These are phyloP conservation scores for Pionites leucogaster DNA, from an alignment of 2,113 vertebrate species.

Conservation along the genomic window DNA sequence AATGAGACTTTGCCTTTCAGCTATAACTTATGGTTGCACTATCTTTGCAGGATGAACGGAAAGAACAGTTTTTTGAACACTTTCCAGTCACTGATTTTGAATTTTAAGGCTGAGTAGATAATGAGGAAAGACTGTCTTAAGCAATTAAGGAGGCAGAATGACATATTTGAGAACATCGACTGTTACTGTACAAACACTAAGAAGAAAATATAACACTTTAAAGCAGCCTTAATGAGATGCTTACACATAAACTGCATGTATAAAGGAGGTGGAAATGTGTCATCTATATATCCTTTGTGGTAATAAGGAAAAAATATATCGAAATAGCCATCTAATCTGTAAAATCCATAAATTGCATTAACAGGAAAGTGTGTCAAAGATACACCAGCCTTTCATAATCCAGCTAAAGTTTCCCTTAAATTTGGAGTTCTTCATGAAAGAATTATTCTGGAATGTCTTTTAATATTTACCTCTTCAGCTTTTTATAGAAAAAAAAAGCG, in stretches of 20 bases:
- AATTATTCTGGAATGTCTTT: neutral
- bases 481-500: neutral
- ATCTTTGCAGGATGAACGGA: neutral
- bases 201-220: neutral
- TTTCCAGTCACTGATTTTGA: slow-evolving; percentile 24
- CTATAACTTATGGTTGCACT: neutral
- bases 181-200: neutral
- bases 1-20: slow-evolving; percentile 29
- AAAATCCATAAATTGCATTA: neutral
- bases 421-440: neutral
- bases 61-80: neutral
- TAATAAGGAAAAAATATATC: neutral
- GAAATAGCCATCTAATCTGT: neutral
- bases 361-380: neutral
- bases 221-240: neutral
- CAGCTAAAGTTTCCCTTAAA: neutral
- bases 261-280: neutral
- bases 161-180: neutral
- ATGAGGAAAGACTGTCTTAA: slow-evolving; percentile 24
- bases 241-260: neutral
- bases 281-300: neutral
- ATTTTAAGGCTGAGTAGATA: slow-evolving; percentile 10
- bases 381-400: neutral
- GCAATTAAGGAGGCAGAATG: slow-evolving; percentile 21
- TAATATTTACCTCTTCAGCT: neutral